Base-by-base conservation (phyloP, 2,888 invertebrate species). In the Tiliacea aurago region DNA sequence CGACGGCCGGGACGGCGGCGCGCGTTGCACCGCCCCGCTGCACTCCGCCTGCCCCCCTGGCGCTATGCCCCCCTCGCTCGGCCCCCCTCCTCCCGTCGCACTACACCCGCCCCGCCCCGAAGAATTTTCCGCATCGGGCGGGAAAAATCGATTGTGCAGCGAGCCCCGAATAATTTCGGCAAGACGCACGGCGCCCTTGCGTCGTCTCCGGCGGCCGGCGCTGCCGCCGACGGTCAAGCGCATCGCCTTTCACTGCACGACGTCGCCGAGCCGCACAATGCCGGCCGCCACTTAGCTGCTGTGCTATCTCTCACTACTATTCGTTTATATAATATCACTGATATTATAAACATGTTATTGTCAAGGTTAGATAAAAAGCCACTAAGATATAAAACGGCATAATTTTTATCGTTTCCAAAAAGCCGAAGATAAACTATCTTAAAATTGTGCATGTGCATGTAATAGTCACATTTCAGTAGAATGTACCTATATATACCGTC, bases 141-240 rank as follows among this genome's bases (percentile, higher is more conserved):
- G 96, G 96, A 96, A 96, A 96, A 96, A 96, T 96, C 96, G 96
- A 96, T 96, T 96, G 95, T 96, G 96, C 95, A 95, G 94, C 95
- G 95, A 94, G 95, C 94, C 94, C 95, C 96, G 95, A 96, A 96
- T 95, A 95, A 95, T 95, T 96, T 96, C 93, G 96, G 95, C 95
- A 96, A 96, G 96, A 96, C 96, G 95, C 95, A 95, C 95, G 96
- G 96, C 95, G 95, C 95, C 95, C 95, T 95, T 95, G 95, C 94
- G 92, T 93, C 92, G 92, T 91, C 93, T 87, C 82, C 88, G 88
- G 81, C 78, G 75, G 78, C 80, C 85, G 86, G 81, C 84, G 81
- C 83, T 73, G 68, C 83, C 66, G 88, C 87, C 70, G 91, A 87
- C 93, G 94, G 93, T 94, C 94, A 94, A 94, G 94, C 94, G 93